Conservation (phyloP, 2,113 vertebrate species). For the Lonchura striata region DNA sequence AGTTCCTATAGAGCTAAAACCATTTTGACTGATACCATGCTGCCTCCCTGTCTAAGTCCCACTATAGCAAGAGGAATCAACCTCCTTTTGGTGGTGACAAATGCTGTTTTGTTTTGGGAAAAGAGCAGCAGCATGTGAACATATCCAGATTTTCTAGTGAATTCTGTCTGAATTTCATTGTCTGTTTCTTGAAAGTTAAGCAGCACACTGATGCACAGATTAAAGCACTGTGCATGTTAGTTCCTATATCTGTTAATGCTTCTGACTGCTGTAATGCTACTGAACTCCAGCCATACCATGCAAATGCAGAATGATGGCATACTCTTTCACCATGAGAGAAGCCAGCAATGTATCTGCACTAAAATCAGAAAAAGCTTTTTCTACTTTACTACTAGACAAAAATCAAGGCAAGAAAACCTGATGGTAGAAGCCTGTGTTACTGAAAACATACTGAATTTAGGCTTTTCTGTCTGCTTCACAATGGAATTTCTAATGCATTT, state of each 20-base stretch:
- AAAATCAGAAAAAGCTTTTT: neutral
- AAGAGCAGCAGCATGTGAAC: neutral
- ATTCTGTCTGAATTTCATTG: neutral
- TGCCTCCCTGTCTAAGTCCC: neutral
- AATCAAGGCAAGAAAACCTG: neutral
- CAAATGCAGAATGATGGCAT: neutral
- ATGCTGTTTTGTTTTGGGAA: neutral
- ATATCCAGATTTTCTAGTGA: neutral
- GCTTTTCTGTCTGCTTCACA: neutral
- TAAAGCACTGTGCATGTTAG: neutral
- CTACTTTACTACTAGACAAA: neutral
- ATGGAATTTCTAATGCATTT: neutral
- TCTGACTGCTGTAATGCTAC: neutral
- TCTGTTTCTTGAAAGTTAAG: neutral
- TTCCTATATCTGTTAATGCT: neutral
- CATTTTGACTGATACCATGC: neutral
- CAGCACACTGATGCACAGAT: neutral
- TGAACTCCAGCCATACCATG: neutral
- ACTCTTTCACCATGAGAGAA: neutral
- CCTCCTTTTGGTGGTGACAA: neutral
- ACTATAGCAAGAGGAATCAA: fast-evolving
- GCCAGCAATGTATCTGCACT: neutral
- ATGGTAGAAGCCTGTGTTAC: neutral
- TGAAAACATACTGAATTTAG: neutral
- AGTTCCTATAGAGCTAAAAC: neutral